A percentile compares a stretch with the other conserved stretches of the same genome.
Evolutionary conservation across 2,113 vertebrate genomes (phyloP).

Genomic region (Eidolon helvum): DNA sequence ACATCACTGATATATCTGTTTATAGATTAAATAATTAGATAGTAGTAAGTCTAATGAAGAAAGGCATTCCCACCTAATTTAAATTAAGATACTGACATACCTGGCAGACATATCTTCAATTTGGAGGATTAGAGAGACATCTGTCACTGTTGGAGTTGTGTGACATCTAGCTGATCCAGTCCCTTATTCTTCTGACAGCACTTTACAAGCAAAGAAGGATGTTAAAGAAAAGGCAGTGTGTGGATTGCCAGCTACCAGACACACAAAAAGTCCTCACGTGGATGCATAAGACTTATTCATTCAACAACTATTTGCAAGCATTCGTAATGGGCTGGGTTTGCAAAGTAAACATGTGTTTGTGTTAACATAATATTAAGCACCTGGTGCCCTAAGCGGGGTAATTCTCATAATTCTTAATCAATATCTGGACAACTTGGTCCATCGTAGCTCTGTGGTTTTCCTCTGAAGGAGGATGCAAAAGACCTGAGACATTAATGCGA

Average conservation of each 20-base stretch:
- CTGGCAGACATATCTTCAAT: not conserved
- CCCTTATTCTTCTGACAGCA: not conserved
- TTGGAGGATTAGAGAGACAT: not conserved
- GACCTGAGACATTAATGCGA: not conserved
- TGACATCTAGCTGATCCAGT: not conserved
- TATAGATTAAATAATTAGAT: not conserved
- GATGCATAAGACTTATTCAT: not conserved
- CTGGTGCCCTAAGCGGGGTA: not conserved
- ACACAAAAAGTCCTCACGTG: not conserved
- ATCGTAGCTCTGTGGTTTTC: not conserved
- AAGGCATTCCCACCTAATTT: not conserved
- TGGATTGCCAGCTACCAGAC: not conserved
- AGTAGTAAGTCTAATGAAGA: not conserved
- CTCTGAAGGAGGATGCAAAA: not conserved
- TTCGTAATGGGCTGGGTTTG: not conserved
- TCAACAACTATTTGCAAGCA: not conserved
- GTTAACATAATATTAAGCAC: not conserved
- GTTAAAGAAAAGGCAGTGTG: not conserved
- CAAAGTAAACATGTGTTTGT: not conserved
- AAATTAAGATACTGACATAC: not conserved
- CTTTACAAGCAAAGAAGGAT: not conserved
- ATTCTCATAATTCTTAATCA: not conserved
- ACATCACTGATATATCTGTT: not conserved
- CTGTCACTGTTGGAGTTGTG: rapidly evolving
- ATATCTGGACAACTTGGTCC: not conserved